Evolutionary conservation across 1,140 invertebrate species (phyloP).

Genomic region (Tribolium castaneum): DNA sequence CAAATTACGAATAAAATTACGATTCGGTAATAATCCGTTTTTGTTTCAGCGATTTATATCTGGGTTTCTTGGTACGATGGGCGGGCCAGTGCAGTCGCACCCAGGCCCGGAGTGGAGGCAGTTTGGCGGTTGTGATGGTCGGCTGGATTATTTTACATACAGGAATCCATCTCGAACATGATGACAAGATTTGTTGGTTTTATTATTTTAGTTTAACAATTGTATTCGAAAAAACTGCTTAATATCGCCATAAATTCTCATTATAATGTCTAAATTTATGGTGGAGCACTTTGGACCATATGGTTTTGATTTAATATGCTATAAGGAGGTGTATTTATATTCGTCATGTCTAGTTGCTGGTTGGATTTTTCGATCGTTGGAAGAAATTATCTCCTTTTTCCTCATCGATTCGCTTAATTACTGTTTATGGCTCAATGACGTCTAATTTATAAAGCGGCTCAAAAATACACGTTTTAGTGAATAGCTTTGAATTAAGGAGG

Average conservation of each 20-base stretch:
- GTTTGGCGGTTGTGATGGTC: neutral
- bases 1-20: slow-evolving; percentile 15
- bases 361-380: neutral
- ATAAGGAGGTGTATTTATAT: slow-evolving; percentile 45
- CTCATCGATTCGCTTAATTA: slow-evolving; percentile 35
- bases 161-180: slow-evolving; percentile 41
- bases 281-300: slow-evolving; percentile 45
- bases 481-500: slow-evolving; percentile 39
- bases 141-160: slow-evolving; percentile 28
- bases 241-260: slow-evolving; percentile 50
- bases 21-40: neutral
- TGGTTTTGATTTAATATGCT: slow-evolving; percentile 50
- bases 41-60: slow-evolving; percentile 13
- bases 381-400: slow-evolving; percentile 1
- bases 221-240: slow-evolving; percentile 43
- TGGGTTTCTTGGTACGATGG: neutral
- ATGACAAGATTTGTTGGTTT: slow-evolving; percentile 44
- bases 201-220: slow-evolving; percentile 45
- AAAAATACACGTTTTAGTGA: slow-evolving; percentile 34
- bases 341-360: slow-evolving; percentile 16
- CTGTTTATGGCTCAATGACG: slow-evolving; percentile 33
- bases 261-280: slow-evolving; percentile 50
- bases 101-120: too few species aligned
- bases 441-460: slow-evolving; percentile 9
- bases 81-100: neutral